Evolutionary conservation across 2,888 invertebrate genomes (phyloP), one percentile per base, ranked within the genome.

Genomic region (Drosophila paramelanica): DNA sequence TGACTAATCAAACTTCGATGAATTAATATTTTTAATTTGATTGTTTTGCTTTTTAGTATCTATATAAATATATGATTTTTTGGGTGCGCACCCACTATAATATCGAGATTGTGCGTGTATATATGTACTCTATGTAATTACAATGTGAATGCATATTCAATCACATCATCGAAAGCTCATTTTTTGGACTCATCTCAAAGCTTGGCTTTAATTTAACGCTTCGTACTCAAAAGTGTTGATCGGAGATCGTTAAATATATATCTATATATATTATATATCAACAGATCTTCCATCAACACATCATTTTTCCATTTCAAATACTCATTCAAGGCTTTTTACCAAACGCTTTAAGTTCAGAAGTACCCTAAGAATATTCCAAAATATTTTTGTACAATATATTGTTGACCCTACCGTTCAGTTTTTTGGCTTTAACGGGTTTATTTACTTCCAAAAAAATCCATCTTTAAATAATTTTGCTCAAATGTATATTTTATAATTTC

Each of bases 171-270:
- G 43, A 68, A 60, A 60, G 43, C 38, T 62, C 67, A 61, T 62
- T 47, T 47, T 43, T 38, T 31, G 36, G 36, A 58, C 23, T 70
- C 59, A 77, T 64, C 43, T 47, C 52, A 65, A 71, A 76, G 79
- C 90, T 90, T 88, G 70, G 77, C 88, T 88, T 79, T 89, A 50
- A 58, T 81, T 84, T 88, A 27, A 73, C 79, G 83, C 88, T 50
- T 42, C 7, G 13, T n/a, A 17, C 7, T 31, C 0, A 31, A 3
- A 52, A 36, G 10, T 53, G 56, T 45, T 57, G 53, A 49, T 45
- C 20, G 45, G 51, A 62, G 67, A 49, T 46, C 46, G 13, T 39
- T 25, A 6, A 25, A 36, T 3, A 45, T 17, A 17, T 17, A 17
- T 17, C 17, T 17, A 17, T 17, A 17, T 17, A 17, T 17, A 17